Percentiles rank a stretch among this genome's conserved stretches.
These are phyloP conservation scores for Drosophila paranaensis DNA, from an alignment of 2,888 invertebrate genomes.

Conservation along the genomic window DNA sequence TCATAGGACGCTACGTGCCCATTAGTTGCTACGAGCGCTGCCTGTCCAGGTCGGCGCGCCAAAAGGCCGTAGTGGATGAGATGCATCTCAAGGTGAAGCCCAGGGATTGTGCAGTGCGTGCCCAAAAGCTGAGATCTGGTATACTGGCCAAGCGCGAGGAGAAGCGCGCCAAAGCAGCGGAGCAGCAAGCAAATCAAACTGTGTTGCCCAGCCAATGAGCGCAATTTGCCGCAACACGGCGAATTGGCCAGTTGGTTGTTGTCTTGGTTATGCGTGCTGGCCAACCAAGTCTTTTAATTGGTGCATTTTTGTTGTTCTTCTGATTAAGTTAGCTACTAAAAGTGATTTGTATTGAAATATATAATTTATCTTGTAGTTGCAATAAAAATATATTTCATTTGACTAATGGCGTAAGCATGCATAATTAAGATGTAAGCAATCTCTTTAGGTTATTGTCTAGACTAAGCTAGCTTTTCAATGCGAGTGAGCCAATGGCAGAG, in stretches of 20 bases:
- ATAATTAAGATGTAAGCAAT: not conserved
- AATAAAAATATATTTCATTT: no score
- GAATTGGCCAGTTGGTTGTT: conserved; percentile 28
- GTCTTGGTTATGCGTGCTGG: conserved; percentile 27
- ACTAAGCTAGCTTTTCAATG: not conserved
- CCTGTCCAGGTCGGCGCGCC: conserved; percentile 68
- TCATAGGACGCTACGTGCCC: conserved; percentile 77
- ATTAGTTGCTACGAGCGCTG: conserved; percentile 71
- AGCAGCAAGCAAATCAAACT: conserved; percentile 36
- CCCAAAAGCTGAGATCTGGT: conserved; percentile 63
- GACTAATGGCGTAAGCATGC: no score
- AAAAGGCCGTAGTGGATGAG: conserved; percentile 69
- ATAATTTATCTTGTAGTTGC: not conserved
- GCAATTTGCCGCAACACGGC: not conserved
- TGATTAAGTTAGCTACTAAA: not conserved
- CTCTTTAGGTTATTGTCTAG: not conserved
- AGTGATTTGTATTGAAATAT: not conserved
- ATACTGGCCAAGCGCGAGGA: conserved; percentile 56
- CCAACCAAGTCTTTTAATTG: no score
- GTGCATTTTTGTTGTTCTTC: not conserved
- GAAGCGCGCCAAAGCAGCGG: conserved; percentile 36
- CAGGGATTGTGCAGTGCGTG: conserved; percentile 73
- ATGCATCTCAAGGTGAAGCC: conserved; percentile 73
- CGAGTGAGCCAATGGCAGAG: no score
- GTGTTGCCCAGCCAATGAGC: conserved; percentile 26